Evolutionary conservation across 2,797 vertebrate genomes (phyloP).

Genomic region (Decapterus maruadsi): DNA sequence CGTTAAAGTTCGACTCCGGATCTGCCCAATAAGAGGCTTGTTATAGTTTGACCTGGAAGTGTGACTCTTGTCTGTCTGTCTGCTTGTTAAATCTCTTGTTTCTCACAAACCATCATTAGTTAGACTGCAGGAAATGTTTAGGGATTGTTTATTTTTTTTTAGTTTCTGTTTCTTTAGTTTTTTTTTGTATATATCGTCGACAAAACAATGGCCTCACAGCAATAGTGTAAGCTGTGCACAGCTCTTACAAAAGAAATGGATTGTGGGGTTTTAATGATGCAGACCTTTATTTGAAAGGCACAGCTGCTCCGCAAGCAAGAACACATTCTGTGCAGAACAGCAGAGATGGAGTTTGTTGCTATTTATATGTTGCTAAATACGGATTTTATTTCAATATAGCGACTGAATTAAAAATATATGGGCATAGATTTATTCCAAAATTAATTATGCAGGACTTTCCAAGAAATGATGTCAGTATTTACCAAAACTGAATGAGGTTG

Average conservation of each 20-base stretch:
- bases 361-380: constrained; percentile 4
- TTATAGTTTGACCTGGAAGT: constrained; percentile 61
- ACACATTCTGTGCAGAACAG: constrained; percentile 3
- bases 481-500: neutral
- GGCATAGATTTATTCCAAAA: constrained; percentile 5
- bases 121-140: constrained; percentile 39
- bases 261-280: constrained; percentile 46
- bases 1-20: constrained; percentile 72
- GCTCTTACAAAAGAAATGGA: constrained; percentile 28
- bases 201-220: constrained; percentile 35
- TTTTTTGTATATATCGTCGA: constrained; percentile 13
- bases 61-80: constrained; percentile 11
- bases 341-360: neutral
- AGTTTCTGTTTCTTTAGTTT: neutral
- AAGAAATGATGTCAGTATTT: neutral
- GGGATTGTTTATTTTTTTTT: constrained; percentile 16
- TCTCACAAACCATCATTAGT: constrained; percentile 61
- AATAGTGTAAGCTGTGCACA: neutral
- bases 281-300: constrained; percentile 35
- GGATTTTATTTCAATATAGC: neutral
- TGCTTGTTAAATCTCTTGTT: constrained; percentile 60
- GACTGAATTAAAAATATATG: neutral
- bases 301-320: constrained; percentile 22
- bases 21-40: constrained; percentile 65
- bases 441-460: neutral